Evolutionary conservation across 2,113 vertebrate genomes (phyloP).

Genomic region (Argyrosomus japonicus): DNA sequence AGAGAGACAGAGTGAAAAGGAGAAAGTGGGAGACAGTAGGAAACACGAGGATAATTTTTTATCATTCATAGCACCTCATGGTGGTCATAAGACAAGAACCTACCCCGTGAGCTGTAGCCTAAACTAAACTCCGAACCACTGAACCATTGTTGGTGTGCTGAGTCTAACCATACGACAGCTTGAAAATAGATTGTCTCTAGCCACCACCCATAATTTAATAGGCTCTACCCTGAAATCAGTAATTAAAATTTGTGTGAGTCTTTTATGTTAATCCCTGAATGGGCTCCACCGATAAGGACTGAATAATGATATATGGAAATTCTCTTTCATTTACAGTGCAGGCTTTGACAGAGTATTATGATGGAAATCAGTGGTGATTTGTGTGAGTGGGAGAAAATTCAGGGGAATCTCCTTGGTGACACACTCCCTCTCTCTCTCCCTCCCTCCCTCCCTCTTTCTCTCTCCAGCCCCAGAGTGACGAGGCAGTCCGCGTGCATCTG

Average conservation of each 20-base stretch:
- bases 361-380: conserved; percentile 81
- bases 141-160: conserved; percentile 25
- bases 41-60: neutral
- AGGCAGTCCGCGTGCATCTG: conserved; percentile 86
- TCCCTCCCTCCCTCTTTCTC: conserved; percentile 34
- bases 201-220: conserved; percentile 66
- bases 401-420: conserved; percentile 84
- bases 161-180: conserved; percentile 36
- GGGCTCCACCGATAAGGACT: conserved; percentile 69
- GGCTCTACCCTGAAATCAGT: conserved; percentile 48
- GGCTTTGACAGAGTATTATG: conserved; percentile 74
- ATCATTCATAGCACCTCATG: neutral
- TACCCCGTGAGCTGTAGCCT: neutral
- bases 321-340: conserved; percentile 73
- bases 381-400: conserved; percentile 69
- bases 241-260: conserved; percentile 75
- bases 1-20: neutral
- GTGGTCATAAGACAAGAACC: conserved; percentile 16
- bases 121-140: conserved; percentile 24
- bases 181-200: conserved; percentile 37
- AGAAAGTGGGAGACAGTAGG: neutral
- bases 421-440: conserved; percentile 30
- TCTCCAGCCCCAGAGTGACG: conserved; percentile 85
- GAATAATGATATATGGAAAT: conserved; percentile 77
- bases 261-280: conserved; percentile 77